Evolutionary conservation across 2,113 vertebrate genomes (phyloP).

Genomic region (Ginglymostoma cirratum): DNA sequence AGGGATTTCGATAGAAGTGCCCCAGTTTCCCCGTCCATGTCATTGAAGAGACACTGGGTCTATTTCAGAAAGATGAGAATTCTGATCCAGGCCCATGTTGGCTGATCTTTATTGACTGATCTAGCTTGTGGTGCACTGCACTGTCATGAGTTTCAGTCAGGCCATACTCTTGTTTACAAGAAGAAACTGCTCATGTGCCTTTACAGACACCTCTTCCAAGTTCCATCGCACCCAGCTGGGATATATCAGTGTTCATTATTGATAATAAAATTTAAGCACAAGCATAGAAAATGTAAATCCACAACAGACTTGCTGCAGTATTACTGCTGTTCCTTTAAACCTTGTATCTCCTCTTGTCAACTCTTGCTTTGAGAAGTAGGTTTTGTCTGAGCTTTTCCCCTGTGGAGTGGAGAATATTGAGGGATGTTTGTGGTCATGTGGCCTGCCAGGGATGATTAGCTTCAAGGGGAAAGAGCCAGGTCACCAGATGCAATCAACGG

Average conservation of each 20-base stretch:
- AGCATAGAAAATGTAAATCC: neutral
- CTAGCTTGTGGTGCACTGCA: neutral
- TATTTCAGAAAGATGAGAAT: neutral
- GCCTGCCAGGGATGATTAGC: neutral
- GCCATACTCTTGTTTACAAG: neutral
- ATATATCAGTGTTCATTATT: neutral
- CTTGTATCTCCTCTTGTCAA: neutral
- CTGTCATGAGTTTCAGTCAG: neutral
- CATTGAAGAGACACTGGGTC: neutral
- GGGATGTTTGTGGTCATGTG: neutral
- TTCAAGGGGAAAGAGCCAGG: neutral
- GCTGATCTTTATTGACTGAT: neutral
- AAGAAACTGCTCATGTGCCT: neutral
- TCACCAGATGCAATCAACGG: neutral
- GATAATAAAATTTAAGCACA: neutral
- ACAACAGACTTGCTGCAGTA: neutral
- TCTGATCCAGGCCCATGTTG: neutral
- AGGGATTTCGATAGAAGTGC: neutral
- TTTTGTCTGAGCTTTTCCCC: neutral
- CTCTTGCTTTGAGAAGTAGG: neutral
- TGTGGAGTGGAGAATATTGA: neutral
- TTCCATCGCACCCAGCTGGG: neutral
- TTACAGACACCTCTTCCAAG: neutral
- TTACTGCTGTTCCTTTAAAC: neutral
- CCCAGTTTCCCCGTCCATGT: neutral